A percentile compares a stretch with the other conserved stretches of the same genome.
These are phyloP conservation scores for Drosophila multiciliata DNA, from an alignment of 2,888 invertebrate species.

Conservation along the genomic window DNA sequence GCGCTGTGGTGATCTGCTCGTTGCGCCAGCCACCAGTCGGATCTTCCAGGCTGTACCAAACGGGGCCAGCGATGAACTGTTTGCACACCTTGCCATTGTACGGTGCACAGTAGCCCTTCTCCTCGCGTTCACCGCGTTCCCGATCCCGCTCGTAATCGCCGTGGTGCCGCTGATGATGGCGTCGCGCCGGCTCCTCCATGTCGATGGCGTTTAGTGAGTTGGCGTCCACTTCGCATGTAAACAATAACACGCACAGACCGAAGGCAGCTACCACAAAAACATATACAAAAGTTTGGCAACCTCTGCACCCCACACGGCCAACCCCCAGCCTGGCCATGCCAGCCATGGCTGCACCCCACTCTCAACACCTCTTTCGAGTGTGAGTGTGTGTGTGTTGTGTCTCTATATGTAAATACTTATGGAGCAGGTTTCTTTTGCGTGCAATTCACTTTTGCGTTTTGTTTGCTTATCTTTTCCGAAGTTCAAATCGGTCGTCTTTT, in stretches of 20 bases:
- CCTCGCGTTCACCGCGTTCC: constrained; percentile 61
- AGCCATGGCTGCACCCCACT: constrained; percentile 52
- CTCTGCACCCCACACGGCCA: constrained; percentile 15
- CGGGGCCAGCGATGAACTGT: constrained; percentile 88
- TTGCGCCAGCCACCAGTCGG: constrained; percentile 90
- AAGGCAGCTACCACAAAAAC: constrained; percentile 43
- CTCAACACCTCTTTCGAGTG: neutral
- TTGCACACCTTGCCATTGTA: constrained; percentile 94
- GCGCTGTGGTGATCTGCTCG: constrained; percentile 92
- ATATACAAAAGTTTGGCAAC: constrained; percentile 34
- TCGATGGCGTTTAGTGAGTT: constrained; percentile 73
- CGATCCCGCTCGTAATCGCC: constrained; percentile 52
- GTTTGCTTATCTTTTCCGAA: constrained; percentile 8
- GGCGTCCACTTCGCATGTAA: constrained; percentile 65
- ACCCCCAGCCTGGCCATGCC: constrained; percentile 35
- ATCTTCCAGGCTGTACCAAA: constrained; percentile 91
- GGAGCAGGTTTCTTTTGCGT: constrained; percentile 16
- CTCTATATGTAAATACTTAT: constrained; percentile 48
- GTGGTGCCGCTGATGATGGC: constrained; percentile 74
- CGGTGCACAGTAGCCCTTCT: constrained; percentile 91
- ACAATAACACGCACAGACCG: constrained; percentile 75
- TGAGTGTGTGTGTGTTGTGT: constrained; percentile 43
- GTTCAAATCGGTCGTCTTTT: constrained; percentile 5
- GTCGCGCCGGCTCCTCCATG: constrained; percentile 60
- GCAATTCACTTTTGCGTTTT: constrained; percentile 13